Percentiles rank a stretch among this genome's conserved stretches.
Evolutionary conservation across 2,797 vertebrate genomes (phyloP).

Genomic region (Calcarius lapponicus): DNA sequence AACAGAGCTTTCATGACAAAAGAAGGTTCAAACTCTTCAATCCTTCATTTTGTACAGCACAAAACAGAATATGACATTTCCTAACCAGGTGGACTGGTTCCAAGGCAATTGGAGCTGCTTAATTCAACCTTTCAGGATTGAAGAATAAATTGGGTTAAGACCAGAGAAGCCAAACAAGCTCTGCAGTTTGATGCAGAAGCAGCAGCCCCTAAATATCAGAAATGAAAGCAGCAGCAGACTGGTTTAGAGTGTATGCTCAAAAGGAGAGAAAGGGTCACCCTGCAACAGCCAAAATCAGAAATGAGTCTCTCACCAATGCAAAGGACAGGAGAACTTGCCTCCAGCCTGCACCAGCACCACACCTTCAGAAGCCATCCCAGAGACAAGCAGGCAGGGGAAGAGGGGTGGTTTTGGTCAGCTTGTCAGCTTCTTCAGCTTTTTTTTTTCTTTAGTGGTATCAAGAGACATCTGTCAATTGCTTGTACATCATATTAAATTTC

Average conservation of each 20-base stretch:
- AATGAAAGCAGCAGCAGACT: conserved; percentile 12
- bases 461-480: neutral
- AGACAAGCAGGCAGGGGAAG: neutral
- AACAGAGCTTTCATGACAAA: conserved; percentile 52
- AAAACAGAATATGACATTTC: conserved; percentile 18
- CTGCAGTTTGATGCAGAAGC: conserved; percentile 15
- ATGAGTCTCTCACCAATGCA: neutral
- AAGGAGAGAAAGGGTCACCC: neutral
- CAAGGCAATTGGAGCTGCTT: neutral
- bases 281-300: neutral
- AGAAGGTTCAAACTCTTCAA: conserved; percentile 52
- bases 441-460: neutral
- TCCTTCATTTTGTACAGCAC: conserved; percentile 34
- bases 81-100: conserved; percentile 20
- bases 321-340: neutral
- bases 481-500: neutral
- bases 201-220: conserved; percentile 12
- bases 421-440: neutral
- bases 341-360: neutral
- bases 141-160: conserved; percentile 41
- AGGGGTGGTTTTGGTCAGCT: neutral
- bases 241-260: neutral
- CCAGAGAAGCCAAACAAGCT: conserved; percentile 41
- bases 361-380: neutral
- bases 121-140: conserved; percentile 39